phyloP scores from a whole-genome alignment of 2,888 invertebrate genomes.

The Neoascia interrupta region DNA sequence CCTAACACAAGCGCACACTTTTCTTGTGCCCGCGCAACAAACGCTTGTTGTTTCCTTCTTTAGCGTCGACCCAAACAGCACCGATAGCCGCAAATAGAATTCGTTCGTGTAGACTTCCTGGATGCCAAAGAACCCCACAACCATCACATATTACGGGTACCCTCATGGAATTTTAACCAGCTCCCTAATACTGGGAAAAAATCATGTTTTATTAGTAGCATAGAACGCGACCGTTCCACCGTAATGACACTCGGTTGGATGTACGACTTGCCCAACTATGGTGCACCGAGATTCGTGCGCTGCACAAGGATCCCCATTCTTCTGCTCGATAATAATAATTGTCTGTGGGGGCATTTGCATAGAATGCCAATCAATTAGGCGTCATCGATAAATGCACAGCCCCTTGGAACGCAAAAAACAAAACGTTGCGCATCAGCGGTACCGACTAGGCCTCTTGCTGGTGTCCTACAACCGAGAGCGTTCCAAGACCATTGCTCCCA shows the following conservation, averaged over 20 bases:
- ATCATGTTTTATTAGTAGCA: conserved; percentile 38
- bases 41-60: background rate
- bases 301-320: conserved; percentile 41
- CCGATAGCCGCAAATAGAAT: conserved; percentile 53
- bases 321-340: conserved; percentile 44
- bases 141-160: conserved; percentile 32
- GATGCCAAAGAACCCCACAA: conserved; percentile 39
- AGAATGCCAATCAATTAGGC: conserved; percentile 67
- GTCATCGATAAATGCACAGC: conserved; percentile 59
- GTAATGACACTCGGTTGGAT: conserved; percentile 16
- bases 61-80: conserved; percentile 36
- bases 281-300: conserved; percentile 28
- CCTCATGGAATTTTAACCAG: conserved; percentile 61
- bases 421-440: conserved; percentile 18
- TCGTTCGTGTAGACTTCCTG: conserved; percentile 60
- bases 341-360: conserved; percentile 61
- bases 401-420: conserved; percentile 27
- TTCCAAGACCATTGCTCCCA: conserved; percentile 58
- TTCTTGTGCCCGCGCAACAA: conserved; percentile 2
- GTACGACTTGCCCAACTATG: background rate
- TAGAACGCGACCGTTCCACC: conserved; percentile 17
- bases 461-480: conserved; percentile 39
- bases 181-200: conserved; percentile 43
- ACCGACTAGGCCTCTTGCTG: conserved; percentile 7
- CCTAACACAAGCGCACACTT: background rate